phyloP scores from a whole-genome alignment of 2,113 vertebrate genomes.

The Formicarius rufipectus region DNA sequence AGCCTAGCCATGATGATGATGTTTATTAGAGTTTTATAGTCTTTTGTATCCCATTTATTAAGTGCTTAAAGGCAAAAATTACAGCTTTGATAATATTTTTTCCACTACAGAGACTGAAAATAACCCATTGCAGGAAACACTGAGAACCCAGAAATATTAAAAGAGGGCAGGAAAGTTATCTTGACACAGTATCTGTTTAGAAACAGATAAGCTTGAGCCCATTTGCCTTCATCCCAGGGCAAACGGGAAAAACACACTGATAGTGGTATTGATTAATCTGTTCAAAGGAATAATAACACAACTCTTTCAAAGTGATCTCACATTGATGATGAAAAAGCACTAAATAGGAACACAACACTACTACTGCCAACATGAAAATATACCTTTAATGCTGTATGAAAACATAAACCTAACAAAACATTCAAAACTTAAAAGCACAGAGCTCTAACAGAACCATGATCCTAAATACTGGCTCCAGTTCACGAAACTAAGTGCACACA shows the following conservation, averaged over 20 bases:
- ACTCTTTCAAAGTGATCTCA: neutral
- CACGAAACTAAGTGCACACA: neutral
- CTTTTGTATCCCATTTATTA: neutral
- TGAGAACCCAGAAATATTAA: neutral
- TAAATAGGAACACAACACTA: neutral
- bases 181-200: neutral
- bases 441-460: neutral
- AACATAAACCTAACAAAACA: neutral
- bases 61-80: neutral
- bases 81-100: neutral
- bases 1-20: no score
- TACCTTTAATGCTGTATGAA: neutral
- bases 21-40: neutral
- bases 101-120: neutral
- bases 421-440: neutral
- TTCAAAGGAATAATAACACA: neutral
- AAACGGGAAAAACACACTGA: neutral
- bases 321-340: neutral
- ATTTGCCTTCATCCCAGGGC: neutral
- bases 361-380: neutral
- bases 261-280: neutral
- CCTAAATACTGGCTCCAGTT: neutral
- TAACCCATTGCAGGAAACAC: neutral
- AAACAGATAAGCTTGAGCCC: neutral
- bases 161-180: neutral